Evolutionary conservation across 2,797 vertebrate species (phyloP).

Genomic region (Gymnothorax reevesii): DNA sequence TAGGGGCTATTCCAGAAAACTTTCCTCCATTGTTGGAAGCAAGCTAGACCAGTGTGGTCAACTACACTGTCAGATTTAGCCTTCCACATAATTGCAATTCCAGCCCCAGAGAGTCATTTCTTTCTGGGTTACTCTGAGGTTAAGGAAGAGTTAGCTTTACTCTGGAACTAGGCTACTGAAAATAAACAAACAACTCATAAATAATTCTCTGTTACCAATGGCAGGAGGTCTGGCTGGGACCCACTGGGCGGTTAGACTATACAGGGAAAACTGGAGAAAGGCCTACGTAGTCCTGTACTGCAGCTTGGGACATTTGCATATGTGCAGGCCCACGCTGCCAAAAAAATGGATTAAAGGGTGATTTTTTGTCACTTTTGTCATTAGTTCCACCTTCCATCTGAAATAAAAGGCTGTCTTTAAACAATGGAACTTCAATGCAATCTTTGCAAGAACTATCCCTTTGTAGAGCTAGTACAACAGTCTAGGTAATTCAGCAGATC

Average conservation of each 20-base stretch:
- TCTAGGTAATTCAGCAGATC: slow-evolving; percentile 21
- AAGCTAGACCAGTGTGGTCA: slow-evolving; percentile 16
- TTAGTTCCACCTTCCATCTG: slow-evolving; percentile 24
- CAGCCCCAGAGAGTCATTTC: slow-evolving; percentile 5
- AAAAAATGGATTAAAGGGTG: slow-evolving; percentile 28
- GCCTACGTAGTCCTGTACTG: neutral
- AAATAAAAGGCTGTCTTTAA: slow-evolving; percentile 28
- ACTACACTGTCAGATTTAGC: slow-evolving; percentile 32
- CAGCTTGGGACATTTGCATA: slow-evolving; percentile 21
- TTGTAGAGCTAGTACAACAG: slow-evolving; percentile 7
- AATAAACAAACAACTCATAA: neutral
- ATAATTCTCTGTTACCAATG: slow-evolving; percentile 5
- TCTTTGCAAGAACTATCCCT: slow-evolving; percentile 26
- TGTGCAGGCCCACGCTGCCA: slow-evolving; percentile 8
- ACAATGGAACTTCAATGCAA: slow-evolving; percentile 24
- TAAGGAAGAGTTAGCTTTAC: neutral
- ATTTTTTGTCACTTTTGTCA: slow-evolving; percentile 22
- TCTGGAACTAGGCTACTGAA: neutral
- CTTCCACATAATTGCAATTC: slow-evolving; percentile 32
- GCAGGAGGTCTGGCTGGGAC: slow-evolving; percentile 11
- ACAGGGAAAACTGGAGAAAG: slow-evolving; percentile 18
- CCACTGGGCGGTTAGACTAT: slow-evolving; percentile 11
- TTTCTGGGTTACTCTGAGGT: slow-evolving; percentile 2
- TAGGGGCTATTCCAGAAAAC: slow-evolving; percentile 13
- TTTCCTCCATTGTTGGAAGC: neutral